phyloP scores from a whole-genome alignment of 92 coral and sea anemone genomes.

The Porites lobata region DNA sequence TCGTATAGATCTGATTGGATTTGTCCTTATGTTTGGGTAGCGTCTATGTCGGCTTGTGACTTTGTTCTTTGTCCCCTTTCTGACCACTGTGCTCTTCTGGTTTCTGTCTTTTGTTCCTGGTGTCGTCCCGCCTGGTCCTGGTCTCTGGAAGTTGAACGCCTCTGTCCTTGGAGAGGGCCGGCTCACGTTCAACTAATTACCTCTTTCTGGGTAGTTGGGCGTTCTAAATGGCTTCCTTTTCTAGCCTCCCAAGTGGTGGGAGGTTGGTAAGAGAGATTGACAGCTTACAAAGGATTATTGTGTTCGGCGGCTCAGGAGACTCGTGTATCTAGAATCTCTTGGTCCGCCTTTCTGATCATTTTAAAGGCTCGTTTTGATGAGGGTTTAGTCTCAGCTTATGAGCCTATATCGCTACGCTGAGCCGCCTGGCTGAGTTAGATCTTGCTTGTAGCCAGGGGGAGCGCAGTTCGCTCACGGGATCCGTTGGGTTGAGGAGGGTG shows the following conservation, averaged over 20 bases:
- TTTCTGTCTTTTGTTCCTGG: no score
- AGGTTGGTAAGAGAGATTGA: conserved; percentile 13
- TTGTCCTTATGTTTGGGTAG: no score
- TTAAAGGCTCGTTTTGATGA: not conserved
- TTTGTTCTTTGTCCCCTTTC: no score
- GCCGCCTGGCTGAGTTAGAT: not conserved
- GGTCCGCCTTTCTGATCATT: not conserved
- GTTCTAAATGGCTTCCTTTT: not conserved
- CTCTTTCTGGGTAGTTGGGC: conserved; percentile 31
- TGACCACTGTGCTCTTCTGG: no score
- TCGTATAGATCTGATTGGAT: no score
- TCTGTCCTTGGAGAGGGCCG: not conserved
- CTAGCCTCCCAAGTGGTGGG: conserved; percentile 35
- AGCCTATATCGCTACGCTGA: not conserved
- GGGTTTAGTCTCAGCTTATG: not conserved
- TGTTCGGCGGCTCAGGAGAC: not conserved
- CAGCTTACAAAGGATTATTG: not conserved
- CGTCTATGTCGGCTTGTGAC: no score
- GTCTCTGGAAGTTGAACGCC: conserved; percentile 33
- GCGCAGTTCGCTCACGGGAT: conserved; percentile 25
- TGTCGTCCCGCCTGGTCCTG: conserved; percentile 2
- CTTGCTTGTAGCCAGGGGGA: not conserved
- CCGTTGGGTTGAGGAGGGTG: conserved; percentile 24
- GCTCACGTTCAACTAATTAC: not conserved
- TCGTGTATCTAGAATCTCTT: not conserved